Conservation (phyloP, 2,113 vertebrate species). For the Dascyllus trimaculatus region DNA sequence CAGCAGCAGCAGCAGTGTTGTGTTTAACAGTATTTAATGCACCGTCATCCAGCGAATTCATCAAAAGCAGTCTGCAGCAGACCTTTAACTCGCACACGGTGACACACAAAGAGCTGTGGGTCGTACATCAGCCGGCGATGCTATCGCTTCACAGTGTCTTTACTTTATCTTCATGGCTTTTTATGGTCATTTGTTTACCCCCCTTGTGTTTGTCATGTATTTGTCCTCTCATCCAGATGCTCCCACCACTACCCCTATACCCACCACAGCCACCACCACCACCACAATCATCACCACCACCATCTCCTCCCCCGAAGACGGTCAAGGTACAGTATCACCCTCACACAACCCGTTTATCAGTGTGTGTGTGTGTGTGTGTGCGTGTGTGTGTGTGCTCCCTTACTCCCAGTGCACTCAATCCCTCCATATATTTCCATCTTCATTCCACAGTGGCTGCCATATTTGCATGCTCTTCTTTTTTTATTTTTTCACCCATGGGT, state of each 20-base stretch:
- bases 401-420: not conserved
- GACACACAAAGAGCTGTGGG: conserved; percentile 21
- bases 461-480: not conserved
- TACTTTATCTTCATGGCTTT: conserved; percentile 65
- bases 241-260: conserved; percentile 86
- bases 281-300: conserved; percentile 79
- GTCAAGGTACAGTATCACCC: conserved; percentile 85
- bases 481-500: not conserved
- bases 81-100: conserved; percentile 27
- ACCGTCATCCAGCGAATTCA: conserved; percentile 14
- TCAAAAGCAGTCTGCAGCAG: conserved; percentile 22
- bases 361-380: conserved; percentile 11
- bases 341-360: conserved; percentile 39
- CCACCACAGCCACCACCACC: conserved; percentile 84
- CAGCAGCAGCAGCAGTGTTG: not conserved
- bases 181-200: conserved; percentile 73
- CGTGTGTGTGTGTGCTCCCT: conserved; percentile 26
- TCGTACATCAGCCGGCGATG: conserved; percentile 27
- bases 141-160: conserved; percentile 39
- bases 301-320: conserved; percentile 75
- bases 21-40: conserved; percentile 38
- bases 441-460: conserved; percentile 6
- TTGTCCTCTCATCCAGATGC: conserved; percentile 87
- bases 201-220: conserved; percentile 79
- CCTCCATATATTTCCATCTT: conserved; percentile 35